A percentile compares a stretch with the other conserved stretches of the same genome.
These are phyloP conservation scores for Malthinus seriepunctatus DNA, from an alignment of 2,888 invertebrate genomes.

Conservation along the genomic window DNA sequence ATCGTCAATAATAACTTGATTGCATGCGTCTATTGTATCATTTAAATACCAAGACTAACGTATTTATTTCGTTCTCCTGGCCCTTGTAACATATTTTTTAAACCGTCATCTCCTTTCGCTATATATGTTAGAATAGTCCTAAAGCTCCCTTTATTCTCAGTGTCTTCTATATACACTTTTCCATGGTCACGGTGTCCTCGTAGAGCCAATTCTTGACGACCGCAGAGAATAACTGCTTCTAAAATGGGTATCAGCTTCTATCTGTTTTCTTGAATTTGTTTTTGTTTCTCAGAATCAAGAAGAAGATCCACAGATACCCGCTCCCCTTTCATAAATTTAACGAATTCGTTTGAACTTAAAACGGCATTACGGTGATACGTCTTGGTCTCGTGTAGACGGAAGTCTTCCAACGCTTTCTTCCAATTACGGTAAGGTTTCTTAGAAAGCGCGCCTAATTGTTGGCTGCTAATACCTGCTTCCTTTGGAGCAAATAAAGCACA, in stretches of 20 bases:
- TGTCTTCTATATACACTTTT: conserved; percentile 11
- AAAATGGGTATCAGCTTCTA: conserved; percentile 15
- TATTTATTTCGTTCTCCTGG: conserved; percentile 29
- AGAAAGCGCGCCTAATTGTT: not conserved
- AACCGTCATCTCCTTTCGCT: too few relatives aligned
- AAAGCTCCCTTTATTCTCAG: conserved; percentile 36
- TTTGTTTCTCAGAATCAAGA: not conserved
- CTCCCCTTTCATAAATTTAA: too few relatives aligned
- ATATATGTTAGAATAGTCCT: too few relatives aligned
- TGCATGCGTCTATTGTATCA: conserved; percentile 35
- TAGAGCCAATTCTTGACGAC: conserved; percentile 37
- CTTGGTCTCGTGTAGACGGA: too few relatives aligned
- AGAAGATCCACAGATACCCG: not conserved
- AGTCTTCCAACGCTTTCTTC: not conserved
- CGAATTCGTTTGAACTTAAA: too few relatives aligned
- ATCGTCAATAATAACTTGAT: conserved; percentile 24
- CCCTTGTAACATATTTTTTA: too few relatives aligned
- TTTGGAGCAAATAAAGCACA: not conserved
- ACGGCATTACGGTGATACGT: too few relatives aligned
- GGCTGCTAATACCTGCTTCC: not conserved
- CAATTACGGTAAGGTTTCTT: not conserved
- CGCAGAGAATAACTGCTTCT: conserved; percentile 31
- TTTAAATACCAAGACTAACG: conserved; percentile 38
- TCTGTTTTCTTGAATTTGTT: conserved; percentile 7
- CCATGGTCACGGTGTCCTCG: conserved; percentile 37